phyloP scores from a whole-genome alignment of 2,888 invertebrate species.

The Melieria picta region DNA sequence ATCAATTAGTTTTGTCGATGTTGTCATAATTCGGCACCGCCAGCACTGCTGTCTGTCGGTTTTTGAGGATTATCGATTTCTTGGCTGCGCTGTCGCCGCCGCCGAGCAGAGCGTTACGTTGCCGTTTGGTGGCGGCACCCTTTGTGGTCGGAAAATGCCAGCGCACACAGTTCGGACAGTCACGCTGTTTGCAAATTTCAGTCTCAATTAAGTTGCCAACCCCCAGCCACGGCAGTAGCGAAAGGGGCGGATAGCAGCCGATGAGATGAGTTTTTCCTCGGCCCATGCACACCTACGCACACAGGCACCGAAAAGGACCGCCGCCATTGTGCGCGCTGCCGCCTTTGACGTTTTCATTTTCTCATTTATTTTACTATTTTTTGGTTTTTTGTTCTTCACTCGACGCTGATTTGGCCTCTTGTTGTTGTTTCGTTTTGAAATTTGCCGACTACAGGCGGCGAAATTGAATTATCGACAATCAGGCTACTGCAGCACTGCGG shows the following conservation, averaged over 20 bases:
- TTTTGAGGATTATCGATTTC: too few relatives aligned
- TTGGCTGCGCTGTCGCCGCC: too few relatives aligned
- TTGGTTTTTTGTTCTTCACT: conserved; percentile 42
- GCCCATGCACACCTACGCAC: too few relatives aligned
- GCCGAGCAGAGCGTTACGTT: too few relatives aligned
- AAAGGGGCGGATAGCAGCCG: background rate
- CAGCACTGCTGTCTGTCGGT: too few relatives aligned
- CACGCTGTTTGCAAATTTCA: conserved; percentile 55
- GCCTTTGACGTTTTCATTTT: conserved; percentile 33
- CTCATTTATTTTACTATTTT: conserved; percentile 19
- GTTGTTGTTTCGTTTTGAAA: conserved; percentile 46
- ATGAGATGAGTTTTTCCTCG: too few relatives aligned
- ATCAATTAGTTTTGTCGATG: conserved; percentile 67
- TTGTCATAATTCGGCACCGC: conserved; percentile 58
- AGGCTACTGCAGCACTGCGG: conserved; percentile 52
- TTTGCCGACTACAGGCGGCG: conserved; percentile 54
- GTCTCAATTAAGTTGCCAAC: conserved; percentile 53
- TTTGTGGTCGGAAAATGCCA: conserved; percentile 32
- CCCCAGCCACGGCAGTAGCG: background rate
- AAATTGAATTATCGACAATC: conserved; percentile 58
- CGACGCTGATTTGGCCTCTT: conserved; percentile 30
- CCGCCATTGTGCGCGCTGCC: conserved; percentile 10
- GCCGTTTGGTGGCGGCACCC: conserved; percentile 20
- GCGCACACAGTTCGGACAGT: conserved; percentile 37
- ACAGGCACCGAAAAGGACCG: too few relatives aligned